Evolutionary conservation across 2,797 vertebrate genomes (phyloP).

Genomic region (Pseudopleuronectes americanus): DNA sequence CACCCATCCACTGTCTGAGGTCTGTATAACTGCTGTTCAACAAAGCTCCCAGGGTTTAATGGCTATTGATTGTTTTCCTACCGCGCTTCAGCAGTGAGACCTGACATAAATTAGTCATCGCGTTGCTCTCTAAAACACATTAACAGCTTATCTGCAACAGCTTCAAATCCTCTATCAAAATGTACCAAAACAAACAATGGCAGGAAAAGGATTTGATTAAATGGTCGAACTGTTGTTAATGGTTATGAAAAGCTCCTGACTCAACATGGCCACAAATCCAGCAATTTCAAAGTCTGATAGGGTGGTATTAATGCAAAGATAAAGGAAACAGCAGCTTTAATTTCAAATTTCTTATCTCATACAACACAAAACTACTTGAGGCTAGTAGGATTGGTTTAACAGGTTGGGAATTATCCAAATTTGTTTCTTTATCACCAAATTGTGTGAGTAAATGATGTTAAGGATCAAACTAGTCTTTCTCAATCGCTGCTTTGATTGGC

Average conservation of each 20-base stretch:
- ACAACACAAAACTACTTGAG: slow-evolving; percentile 34
- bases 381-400: slow-evolving; percentile 15
- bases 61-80: slow-evolving; percentile 79
- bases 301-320: slow-evolving; percentile 14
- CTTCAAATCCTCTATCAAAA: slow-evolving; percentile 52
- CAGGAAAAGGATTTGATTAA: slow-evolving; percentile 27
- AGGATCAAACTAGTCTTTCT: slow-evolving; percentile 51
- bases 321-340: slow-evolving; percentile 27
- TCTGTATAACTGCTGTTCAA: slow-evolving; percentile 76
- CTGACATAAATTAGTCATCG: slow-evolving; percentile 78
- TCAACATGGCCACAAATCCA: background rate
- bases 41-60: slow-evolving; percentile 78
- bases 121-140: slow-evolving; percentile 61
- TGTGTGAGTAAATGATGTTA: slow-evolving; percentile 47
- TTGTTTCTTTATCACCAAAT: slow-evolving; percentile 46
- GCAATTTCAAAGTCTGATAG: too few species aligned
- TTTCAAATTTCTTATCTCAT: slow-evolving; percentile 39
- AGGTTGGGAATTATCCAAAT: slow-evolving; percentile 20
- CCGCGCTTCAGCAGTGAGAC: slow-evolving; percentile 70
- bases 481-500: slow-evolving; percentile 58
- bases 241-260: background rate
- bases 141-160: slow-evolving; percentile 64
- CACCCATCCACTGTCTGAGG: slow-evolving; percentile 63
- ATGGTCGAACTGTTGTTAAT: slow-evolving; percentile 4
- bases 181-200: slow-evolving; percentile 35